Base-by-base conservation (phyloP, 2,888 invertebrate species). In the Rotaria sp. region DNA sequence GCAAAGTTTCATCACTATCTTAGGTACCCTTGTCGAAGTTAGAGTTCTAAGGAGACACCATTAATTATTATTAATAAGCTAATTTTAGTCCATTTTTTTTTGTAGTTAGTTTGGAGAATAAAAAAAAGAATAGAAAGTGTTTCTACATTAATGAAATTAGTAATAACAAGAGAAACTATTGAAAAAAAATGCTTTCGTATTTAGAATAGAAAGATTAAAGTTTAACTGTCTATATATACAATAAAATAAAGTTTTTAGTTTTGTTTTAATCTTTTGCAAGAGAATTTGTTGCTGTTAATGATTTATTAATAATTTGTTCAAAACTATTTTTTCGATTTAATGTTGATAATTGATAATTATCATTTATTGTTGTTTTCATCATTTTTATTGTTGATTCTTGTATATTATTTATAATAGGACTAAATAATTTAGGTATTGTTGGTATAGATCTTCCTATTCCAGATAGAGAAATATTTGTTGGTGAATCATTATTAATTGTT, bases 331-430 rank as follows among this genome's bases (percentile, higher is more conserved):
- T 67, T 18, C 35, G 30, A 67, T 67, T 30, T 35, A 67, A 5
- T 18, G 13, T 24, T 67, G 30, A 15, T 35, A 67, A 15, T 30
- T n/a, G 35, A 67, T 67, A 35, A 67, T 67, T 67, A 21, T 67
- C 67, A 67, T n/a, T 15, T 18, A 67, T 67, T 67, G 67, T 67
- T 67, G 35, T 67, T 67, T 67, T 67, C 67, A 67, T 67, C 67
- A 35, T 67, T 67, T 38, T 35, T 5, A 67, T 21, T 21, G 67
- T 67, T 21, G 67, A 67, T 67, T 67, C 67, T 67, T 67, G 67
- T 2, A 67, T 18, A 30, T 35, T 67, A 67, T 67, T 67, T 15
- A 35, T 15, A 18, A 30, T 35, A 18, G 30, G 15, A 30, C 15
- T 67, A 5, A 30, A 67, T 3, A n/a, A 5, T n/a, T 59, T 59